Conservation (phyloP, 2,113 vertebrate species). For the Dermatemys mawii region DNA sequence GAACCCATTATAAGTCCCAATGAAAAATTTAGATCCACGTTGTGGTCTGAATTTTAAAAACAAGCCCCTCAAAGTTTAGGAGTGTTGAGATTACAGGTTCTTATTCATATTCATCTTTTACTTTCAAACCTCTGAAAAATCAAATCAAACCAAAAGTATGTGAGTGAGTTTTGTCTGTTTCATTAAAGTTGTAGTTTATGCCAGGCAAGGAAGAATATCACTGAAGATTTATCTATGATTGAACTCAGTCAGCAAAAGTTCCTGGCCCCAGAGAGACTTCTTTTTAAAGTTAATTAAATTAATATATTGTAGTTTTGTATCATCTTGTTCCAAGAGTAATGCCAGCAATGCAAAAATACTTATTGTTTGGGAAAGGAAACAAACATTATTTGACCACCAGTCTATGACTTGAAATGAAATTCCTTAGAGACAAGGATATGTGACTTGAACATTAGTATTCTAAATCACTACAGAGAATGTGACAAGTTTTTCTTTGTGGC, state of each 20-base stretch:
- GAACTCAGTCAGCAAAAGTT: neutral
- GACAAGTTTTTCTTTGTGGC: slow-evolving; percentile 5
- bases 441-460: neutral
- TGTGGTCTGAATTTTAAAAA: neutral
- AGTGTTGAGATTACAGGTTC: neutral
- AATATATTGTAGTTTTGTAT: neutral
- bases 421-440: slow-evolving; percentile 4
- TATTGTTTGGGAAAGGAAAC: neutral
- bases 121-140: neutral
- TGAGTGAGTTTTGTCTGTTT: neutral
- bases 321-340: slow-evolving; percentile 2
- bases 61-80: neutral
- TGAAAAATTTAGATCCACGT: neutral
- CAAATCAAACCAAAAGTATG: neutral
- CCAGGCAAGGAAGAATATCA: neutral
- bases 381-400: neutral
- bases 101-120: neutral
- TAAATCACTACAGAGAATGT: neutral
- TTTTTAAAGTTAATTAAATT: neutral
- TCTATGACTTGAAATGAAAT: neutral
- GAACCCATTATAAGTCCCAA: slow-evolving; percentile 14
- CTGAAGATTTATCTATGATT: slow-evolving; percentile 19
- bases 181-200: neutral
- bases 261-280: neutral
- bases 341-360: neutral